Evolutionary conservation across 2,888 invertebrate species (phyloP).

Genomic region (Pseudococcus jackbeardsleyi): DNA sequence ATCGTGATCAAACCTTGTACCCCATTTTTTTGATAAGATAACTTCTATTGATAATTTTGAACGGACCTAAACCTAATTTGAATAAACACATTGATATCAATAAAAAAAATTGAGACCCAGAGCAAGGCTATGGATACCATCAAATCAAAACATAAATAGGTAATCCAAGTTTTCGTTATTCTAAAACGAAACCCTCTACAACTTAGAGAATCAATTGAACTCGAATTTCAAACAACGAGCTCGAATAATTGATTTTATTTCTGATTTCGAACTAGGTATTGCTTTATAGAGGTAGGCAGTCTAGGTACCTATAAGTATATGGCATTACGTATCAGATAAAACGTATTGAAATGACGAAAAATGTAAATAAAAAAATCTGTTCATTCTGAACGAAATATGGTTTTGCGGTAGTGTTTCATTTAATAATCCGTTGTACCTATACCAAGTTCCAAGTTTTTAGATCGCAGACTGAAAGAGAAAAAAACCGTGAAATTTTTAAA

Average conservation of each 20-base stretch:
- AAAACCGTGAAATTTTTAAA: slow-evolving; percentile 21
- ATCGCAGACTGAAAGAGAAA: background rate
- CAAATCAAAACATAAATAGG: no score
- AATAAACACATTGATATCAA: no score
- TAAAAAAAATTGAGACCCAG: no score
- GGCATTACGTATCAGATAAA: background rate
- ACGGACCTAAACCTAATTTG: no score
- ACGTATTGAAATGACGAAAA: background rate
- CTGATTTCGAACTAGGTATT: background rate
- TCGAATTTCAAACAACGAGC: no score
- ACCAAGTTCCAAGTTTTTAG: background rate
- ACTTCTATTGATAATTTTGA: no score
- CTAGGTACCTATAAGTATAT: background rate
- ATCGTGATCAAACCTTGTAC: no score
- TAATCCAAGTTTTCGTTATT: no score
- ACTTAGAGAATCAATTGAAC: no score
- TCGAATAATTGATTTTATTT: background rate
- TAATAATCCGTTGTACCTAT: background rate
- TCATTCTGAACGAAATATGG: background rate
- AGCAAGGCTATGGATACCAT: no score
- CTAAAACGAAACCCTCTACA: no score
- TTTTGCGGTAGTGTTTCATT: background rate
- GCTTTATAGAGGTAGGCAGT: background rate
- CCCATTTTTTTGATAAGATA: no score
- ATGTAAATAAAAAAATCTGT: slow-evolving; percentile 27